Evolutionary conservation across 2,888 invertebrate species (phyloP).

Genomic region (Tiphia femorata): DNA sequence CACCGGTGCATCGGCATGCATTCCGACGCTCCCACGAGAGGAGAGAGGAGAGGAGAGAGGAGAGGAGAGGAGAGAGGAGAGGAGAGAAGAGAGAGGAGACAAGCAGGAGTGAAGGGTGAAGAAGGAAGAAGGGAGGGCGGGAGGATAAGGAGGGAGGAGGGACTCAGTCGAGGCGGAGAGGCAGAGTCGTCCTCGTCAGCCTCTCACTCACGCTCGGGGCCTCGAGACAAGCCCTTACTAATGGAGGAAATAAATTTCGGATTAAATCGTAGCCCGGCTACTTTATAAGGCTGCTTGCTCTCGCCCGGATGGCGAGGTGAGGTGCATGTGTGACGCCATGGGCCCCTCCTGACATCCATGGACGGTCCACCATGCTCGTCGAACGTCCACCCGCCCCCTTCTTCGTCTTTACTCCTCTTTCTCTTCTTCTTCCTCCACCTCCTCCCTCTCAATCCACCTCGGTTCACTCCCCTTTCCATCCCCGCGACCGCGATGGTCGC

Average conservation of each 20-base stretch:
- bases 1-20: conserved; percentile 57
- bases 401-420: conserved; percentile 18
- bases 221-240: conserved; percentile 68
- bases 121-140: neutral
- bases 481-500: conserved; percentile 7
- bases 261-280: conserved; percentile 69
- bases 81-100: conserved; percentile 17
- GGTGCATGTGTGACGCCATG: conserved; percentile 54
- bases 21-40: conserved; percentile 60
- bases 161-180: conserved; percentile 37
- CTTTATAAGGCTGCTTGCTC: conserved; percentile 67
- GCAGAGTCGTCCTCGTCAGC: conserved; percentile 58
- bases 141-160: conserved; percentile 30
- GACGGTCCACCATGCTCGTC: conserved; percentile 44
- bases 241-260: conserved; percentile 69
- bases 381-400: conserved; percentile 36
- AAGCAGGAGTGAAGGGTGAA: conserved; percentile 33
- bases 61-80: neutral
- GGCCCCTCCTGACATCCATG: conserved; percentile 53
- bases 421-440: conserved; percentile 5
- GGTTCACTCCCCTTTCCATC: conserved; percentile 18
- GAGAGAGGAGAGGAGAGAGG: conserved; percentile 11
- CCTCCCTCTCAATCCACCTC: conserved; percentile 9
- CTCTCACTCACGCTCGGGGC: conserved; percentile 64
- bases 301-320: conserved; percentile 50